Percentiles rank a stretch among this genome's conserved stretches.
phyloP scores from a whole-genome alignment of 2,888 invertebrate genomes.

The Metallyticus violacea region DNA sequence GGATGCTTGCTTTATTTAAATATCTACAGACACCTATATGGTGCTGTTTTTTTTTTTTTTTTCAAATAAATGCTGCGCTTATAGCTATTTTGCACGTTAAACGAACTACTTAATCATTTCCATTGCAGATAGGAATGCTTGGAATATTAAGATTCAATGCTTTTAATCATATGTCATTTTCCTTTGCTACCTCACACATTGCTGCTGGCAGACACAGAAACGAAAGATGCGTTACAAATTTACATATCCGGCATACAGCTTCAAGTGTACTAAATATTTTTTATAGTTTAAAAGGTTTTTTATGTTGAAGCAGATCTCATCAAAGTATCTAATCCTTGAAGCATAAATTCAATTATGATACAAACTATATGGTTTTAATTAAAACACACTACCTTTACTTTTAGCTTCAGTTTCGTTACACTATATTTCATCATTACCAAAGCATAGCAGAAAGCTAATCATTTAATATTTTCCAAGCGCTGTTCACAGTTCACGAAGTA shows the following conservation, averaged over 20 bases:
- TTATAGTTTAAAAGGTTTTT: too few species aligned
- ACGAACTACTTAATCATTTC: background rate
- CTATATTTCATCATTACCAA: too few species aligned
- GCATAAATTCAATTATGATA: too few species aligned
- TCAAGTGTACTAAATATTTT: too few species aligned
- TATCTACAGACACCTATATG: too few species aligned
- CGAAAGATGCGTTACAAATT: background rate
- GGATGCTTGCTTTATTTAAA: too few species aligned
- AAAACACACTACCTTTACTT: too few species aligned
- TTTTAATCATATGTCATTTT: background rate
- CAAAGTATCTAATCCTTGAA: too few species aligned
- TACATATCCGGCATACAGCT: background rate
- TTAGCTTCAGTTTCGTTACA: too few species aligned
- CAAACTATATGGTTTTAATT: too few species aligned
- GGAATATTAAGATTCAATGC: background rate
- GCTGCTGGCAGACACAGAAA: background rate
- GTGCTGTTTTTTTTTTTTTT: background rate
- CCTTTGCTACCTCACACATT: background rate
- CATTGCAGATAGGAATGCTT: background rate
- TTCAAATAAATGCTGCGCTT: background rate
- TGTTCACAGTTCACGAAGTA: background rate
- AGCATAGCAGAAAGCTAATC: too few species aligned
- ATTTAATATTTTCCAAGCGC: background rate
- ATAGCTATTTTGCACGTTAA: background rate
- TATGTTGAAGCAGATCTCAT: too few species aligned